Base-by-base conservation (phyloP, 2,113 vertebrate species). In the Platichthys flesus region DNA sequence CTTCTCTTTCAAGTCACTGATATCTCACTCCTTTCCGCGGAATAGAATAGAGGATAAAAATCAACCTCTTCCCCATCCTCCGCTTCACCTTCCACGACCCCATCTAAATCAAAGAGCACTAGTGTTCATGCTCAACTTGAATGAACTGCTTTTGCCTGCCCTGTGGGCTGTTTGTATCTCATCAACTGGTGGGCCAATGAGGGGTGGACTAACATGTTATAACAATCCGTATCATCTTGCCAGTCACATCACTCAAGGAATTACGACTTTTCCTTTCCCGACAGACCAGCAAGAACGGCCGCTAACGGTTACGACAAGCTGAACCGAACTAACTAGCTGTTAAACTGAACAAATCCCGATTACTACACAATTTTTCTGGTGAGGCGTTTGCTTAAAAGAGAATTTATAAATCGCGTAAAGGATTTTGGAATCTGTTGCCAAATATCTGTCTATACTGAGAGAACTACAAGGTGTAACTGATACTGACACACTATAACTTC, bases 91-190 rank as follows among this genome's bases (percentile, higher is more conserved):
- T 89, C 76, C 67, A 71, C 23, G 68, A 86, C 92, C 85, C 73
- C 9, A 9, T 81, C 81, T 61, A 81, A 85, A 88, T 90, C 88
- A 90, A 90, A 92, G 86, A 82, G 68, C 72, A 60, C 63, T 37
- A 86, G 85, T 83, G 81, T 90, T 89, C 83, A 64, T 40, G 67
- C 82, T 91, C 81, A 85, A 91, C 88, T 91, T 84, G 76, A 88
- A 91, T 89, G 89, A 91, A 88, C 89, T 56, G 78, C 81, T n/a
- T 79, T 60, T 76, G 86, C 79, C 68, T 83, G 79, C 83, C 80
- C 80, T 63, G 71, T 60, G 76, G 79, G 80, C 82, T 87, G 78
- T 82, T 84, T 76, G 82, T 88, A 71, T 81, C 85, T 74, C 79
- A 68, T 79, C 80, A 86, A 88, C 86, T 78, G 61, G 67, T n/a